phyloP scores from a whole-genome alignment of 2,113 vertebrate species.

The Heterotilapia buettikoferi region DNA sequence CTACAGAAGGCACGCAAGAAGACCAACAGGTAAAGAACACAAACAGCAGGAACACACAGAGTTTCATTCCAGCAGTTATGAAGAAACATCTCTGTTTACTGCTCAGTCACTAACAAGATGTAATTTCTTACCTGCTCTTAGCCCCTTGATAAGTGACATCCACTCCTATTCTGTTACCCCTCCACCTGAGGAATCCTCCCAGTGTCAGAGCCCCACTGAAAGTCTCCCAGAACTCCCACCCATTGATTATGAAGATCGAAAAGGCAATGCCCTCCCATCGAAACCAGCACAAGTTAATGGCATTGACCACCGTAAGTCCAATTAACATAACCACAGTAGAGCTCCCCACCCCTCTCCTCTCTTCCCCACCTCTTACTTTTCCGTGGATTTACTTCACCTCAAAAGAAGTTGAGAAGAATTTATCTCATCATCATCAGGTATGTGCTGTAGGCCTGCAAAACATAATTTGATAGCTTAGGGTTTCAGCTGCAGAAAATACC shows the following conservation, averaged over 20 bases:
- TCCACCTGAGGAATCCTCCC: conserved; percentile 18
- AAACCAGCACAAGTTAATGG: conserved; percentile 28
- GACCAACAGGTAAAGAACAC: conserved; percentile 21
- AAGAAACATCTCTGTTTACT: background rate
- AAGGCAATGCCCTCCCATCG: background rate
- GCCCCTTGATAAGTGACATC: background rate
- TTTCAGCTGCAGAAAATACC: background rate
- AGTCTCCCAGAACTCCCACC: conserved; percentile 38
- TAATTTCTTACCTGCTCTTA: background rate
- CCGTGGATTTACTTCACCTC: background rate
- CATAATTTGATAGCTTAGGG: background rate
- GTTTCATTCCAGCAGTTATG: accelerated
- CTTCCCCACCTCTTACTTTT: background rate
- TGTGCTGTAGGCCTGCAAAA: background rate
- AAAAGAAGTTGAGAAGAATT: background rate
- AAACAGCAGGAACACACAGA: background rate
- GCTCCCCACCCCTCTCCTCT: background rate
- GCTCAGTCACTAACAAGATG: background rate
- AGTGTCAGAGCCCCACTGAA: background rate
- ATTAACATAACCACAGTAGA: background rate
- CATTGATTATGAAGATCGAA: conserved; percentile 45
- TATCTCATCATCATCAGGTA: background rate
- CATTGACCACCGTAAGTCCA: conserved; percentile 56
- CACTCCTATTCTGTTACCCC: background rate
- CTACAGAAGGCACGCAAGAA: conserved; percentile 68